These are phyloP conservation scores for Acyrthosiphon pisum DNA, from an alignment of 1,140 invertebrate species.

Conservation along the genomic window DNA sequence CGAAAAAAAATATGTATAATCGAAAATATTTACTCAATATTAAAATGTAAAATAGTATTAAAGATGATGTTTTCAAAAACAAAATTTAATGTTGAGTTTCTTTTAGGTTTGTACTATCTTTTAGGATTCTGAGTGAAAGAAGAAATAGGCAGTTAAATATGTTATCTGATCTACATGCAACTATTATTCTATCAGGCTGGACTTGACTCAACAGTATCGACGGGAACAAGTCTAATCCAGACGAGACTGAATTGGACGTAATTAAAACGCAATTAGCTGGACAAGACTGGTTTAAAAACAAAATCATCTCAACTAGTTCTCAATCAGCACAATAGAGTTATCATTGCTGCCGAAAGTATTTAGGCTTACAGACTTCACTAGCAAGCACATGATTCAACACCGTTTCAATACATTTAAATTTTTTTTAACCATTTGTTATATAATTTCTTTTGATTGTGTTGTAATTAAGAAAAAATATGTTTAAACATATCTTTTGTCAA, in stretches of 20 bases:
- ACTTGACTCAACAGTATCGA: neutral
- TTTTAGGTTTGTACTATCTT: neutral
- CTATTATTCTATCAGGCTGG: neutral
- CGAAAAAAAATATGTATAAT: neutral
- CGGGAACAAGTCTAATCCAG: neutral
- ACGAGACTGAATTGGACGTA: neutral
- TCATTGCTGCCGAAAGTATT: neutral
- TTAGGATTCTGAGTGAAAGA: neutral
- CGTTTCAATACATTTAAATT: neutral
- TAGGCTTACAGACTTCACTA: too few species aligned
- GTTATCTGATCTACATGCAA: neutral
- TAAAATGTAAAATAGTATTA: too few species aligned
- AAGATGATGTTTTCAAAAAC: too few species aligned
- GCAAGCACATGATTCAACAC: neutral
- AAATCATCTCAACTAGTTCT: neutral
- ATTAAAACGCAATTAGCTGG: neutral
- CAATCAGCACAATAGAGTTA: neutral
- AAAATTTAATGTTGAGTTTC: neutral
- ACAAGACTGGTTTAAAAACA: neutral
- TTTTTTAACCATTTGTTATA: neutral
- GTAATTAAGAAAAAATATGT: neutral
- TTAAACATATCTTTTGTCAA: neutral
- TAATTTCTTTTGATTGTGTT: neutral
- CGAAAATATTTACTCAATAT: neutral
- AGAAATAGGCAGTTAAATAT: neutral